phyloP scores from a whole-genome alignment of 2,797 vertebrate species.

The Alcedo quadribrachys region DNA sequence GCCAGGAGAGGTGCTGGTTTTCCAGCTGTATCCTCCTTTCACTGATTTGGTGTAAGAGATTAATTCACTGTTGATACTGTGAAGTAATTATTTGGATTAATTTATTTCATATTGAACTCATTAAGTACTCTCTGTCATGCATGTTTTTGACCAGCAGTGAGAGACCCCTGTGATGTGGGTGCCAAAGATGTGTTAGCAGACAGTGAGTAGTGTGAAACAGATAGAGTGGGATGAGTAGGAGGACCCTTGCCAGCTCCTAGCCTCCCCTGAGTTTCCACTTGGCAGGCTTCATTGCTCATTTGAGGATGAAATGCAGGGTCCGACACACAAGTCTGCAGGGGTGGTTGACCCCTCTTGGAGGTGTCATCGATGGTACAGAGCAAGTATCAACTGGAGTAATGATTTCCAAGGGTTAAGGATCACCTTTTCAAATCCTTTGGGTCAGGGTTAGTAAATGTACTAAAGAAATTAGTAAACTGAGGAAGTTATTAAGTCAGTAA shows the following conservation, averaged over 20 bases:
- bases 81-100: not conserved
- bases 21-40: not conserved
- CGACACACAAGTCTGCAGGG: not conserved
- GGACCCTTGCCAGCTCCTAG: not conserved
- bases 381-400: not conserved
- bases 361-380: not conserved
- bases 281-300: not conserved
- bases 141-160: not conserved
- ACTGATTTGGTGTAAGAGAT: not conserved
- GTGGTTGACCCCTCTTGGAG: not conserved
- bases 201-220: not conserved
- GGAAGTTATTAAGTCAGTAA: conserved; percentile 25
- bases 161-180: not conserved
- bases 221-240: not conserved
- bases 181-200: not conserved
- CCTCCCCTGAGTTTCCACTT: not conserved
- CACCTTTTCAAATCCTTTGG: not conserved
- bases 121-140: not conserved
- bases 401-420: not conserved
- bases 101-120: conserved; percentile 1
- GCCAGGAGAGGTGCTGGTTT: not conserved
- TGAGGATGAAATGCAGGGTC: not conserved
- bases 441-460: not conserved
- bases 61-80: not conserved
- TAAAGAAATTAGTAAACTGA: conserved; percentile 15